Percentiles rank a stretch among this genome's conserved stretches.
These are phyloP conservation scores for Celastrina argiolus DNA, from an alignment of 2,888 invertebrate species.

Conservation along the genomic window DNA sequence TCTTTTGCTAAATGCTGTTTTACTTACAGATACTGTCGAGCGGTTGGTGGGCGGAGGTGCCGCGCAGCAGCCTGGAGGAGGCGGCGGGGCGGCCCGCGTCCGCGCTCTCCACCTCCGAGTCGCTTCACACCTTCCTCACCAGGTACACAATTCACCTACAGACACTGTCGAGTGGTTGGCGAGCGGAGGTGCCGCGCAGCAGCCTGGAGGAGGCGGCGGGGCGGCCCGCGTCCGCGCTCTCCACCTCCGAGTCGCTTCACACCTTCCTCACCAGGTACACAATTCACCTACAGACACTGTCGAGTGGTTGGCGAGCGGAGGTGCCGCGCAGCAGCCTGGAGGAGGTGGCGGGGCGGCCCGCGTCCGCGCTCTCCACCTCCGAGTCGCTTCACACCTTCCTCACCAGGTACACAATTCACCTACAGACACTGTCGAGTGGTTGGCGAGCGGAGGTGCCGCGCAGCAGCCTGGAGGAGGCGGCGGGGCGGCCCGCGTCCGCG, in stretches of 20 bases:
- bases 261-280: conserved; percentile 85
- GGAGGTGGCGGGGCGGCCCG: conserved; percentile 69
- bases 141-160: conserved; percentile 68
- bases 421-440: conserved; percentile 66
- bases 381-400: conserved; percentile 83
- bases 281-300: conserved; percentile 61
- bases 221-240: conserved; percentile 71
- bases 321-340: conserved; percentile 62
- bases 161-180: conserved; percentile 68
- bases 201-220: conserved; percentile 67
- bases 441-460: conserved; percentile 68
- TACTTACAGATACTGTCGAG: conserved; percentile 63
- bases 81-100: conserved; percentile 72
- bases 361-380: conserved; percentile 72
- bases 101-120: conserved; percentile 72
- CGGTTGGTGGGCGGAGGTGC: conserved; percentile 66
- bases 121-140: conserved; percentile 82
- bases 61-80: conserved; percentile 61
- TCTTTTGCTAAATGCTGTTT: background rate
- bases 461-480: conserved; percentile 63
- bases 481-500: conserved; percentile 71
- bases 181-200: conserved; percentile 64
- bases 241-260: conserved; percentile 72
- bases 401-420: conserved; percentile 69
- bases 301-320: conserved; percentile 64